phyloP scores from a whole-genome alignment of 2,888 invertebrate genomes.

The Abrostola triplasia region DNA sequence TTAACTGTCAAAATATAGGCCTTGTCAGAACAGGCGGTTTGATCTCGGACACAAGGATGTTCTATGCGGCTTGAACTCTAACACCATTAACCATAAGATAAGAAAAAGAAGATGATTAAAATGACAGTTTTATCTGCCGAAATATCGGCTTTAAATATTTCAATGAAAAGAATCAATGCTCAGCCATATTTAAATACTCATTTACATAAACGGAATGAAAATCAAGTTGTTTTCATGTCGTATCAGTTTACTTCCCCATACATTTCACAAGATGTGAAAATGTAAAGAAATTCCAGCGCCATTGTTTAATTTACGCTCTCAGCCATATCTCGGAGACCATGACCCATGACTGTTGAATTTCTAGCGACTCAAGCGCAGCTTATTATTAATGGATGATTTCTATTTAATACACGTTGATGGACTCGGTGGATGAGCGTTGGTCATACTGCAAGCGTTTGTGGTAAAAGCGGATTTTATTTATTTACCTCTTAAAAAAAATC shows the following conservation, averaged over 20 bases:
- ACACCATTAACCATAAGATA: too few species aligned
- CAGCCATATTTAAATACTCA: too few species aligned
- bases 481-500: background rate
- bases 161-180: too few species aligned
- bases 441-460: constrained; percentile 24
- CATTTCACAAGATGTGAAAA: background rate
- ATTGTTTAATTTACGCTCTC: constrained; percentile 32
- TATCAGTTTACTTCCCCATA: background rate
- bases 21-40: too few species aligned
- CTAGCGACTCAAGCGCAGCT: constrained; percentile 31
- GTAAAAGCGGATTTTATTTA: background rate
- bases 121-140: too few species aligned
- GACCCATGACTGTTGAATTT: constrained; percentile 46
- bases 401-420: constrained; percentile 38
- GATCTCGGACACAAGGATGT: too few species aligned
- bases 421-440: constrained; percentile 19
- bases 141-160: too few species aligned
- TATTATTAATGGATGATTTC: constrained; percentile 53
- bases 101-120: too few species aligned
- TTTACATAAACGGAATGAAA: background rate
- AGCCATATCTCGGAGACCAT: constrained; percentile 26
- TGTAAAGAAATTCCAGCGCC: background rate
- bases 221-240: background rate
- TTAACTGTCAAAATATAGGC: too few species aligned
- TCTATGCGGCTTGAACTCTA: too few species aligned